These are phyloP conservation scores for Octodonta nipae DNA, from an alignment of 2,888 invertebrate genomes.

Conservation along the genomic window DNA sequence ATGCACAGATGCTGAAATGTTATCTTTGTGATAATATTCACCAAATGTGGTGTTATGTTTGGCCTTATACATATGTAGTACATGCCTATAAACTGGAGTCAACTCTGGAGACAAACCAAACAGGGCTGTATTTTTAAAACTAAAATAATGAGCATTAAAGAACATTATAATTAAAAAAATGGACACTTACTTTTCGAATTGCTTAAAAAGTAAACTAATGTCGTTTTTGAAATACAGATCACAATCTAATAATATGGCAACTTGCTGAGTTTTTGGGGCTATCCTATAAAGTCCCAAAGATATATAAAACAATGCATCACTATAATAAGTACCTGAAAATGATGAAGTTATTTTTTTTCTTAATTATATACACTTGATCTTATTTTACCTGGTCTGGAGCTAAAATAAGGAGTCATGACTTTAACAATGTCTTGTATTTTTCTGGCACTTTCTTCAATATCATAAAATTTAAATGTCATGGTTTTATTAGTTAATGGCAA, in stretches of 20 bases:
- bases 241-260: slow-evolving; percentile 60
- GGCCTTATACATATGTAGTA: slow-evolving; percentile 51
- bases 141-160: slow-evolving; percentile 18
- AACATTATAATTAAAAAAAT: neutral
- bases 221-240: slow-evolving; percentile 62
- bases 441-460: slow-evolving; percentile 46
- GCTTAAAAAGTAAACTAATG: slow-evolving; percentile 48
- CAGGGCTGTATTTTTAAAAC: slow-evolving; percentile 48
- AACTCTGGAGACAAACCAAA: slow-evolving; percentile 62
- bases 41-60: slow-evolving; percentile 46
- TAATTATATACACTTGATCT: too few species aligned
- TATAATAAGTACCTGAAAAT: slow-evolving; percentile 54
- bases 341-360: too few species aligned
- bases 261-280: slow-evolving; percentile 45
- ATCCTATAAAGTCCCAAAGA: slow-evolving; percentile 60
- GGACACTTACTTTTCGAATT: slow-evolving; percentile 43
- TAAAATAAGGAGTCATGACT: slow-evolving; percentile 58
- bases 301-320: slow-evolving; percentile 64
- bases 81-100: slow-evolving; percentile 67
- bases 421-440: slow-evolving; percentile 49
- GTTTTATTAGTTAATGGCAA: slow-evolving; percentile 28
- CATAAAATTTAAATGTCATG: slow-evolving; percentile 41
- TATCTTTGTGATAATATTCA: slow-evolving; percentile 31
- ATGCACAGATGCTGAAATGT: slow-evolving; percentile 22
- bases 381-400: slow-evolving; percentile 44